Evolutionary conservation across 2,888 invertebrate species (phyloP), one percentile per base, ranked within the genome.

Genomic region (Andrena haemorrhoa): DNA sequence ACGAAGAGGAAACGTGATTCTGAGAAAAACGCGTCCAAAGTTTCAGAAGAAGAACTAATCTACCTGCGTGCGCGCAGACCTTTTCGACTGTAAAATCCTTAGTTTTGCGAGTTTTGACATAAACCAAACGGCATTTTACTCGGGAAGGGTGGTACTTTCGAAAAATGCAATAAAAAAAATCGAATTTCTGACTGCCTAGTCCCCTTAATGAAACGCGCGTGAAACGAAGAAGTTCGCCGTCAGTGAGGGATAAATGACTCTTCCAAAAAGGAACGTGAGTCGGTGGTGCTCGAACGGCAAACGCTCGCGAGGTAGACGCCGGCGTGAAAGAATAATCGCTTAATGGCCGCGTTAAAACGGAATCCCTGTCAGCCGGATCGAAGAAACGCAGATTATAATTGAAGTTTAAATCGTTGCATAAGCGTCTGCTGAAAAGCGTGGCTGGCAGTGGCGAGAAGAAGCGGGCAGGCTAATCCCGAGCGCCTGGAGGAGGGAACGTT

Each of bases 401-500:
- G 78, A 78, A 72, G 56, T 68, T 23, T 63, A 69, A 82, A 75
- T 75, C 73, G 41, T 83, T 79, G 16, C 69, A 8, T 23, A 33
- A 64, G 64, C 41, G 56, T 75, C 63, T 10, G 56, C 31, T 75
- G 60, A 60, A 77, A 75, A 78, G 49, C 53, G 63, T 51, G 61
- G 29, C 71, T 78, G 78, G 56, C 82, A 61, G 29, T 31, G 5
- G 4, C 3, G 20, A 33, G 58, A 75, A 65, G 29, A 20, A 26
- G 10, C 56, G 70, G 79, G 71, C 60, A 16, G 60, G 81, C 75
- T 74, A 76, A 83, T 78, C 68, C 41, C 74, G 26, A n/a, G 7
- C 7, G 35, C 35, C 47, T n/a, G 20, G 60, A 64, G 79, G 82
- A 79, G 76, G 78, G 65, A 72, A 77, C 69, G 81, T 74, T 75